Percentiles rank a stretch among this genome's conserved stretches.
Conservation (phyloP, 53 echinoderm and acorn worm species). For the Patiria pectinifera region DNA sequence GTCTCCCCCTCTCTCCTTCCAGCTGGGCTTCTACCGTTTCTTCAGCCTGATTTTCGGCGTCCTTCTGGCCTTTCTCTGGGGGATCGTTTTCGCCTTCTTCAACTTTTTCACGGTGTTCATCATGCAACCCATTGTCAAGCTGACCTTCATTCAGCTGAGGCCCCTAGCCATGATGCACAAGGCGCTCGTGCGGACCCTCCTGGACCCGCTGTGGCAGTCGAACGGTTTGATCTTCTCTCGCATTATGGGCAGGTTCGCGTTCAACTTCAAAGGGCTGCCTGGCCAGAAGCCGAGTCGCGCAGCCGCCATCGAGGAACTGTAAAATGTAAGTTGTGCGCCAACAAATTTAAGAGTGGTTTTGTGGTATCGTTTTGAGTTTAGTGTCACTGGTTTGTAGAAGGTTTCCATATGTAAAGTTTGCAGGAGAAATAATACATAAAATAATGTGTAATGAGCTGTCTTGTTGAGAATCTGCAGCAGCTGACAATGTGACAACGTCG, state of each 20-base stretch:
- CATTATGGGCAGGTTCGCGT: not conserved
- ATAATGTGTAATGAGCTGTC: too few species aligned
- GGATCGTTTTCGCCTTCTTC: constrained; percentile 23
- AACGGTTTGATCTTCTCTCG: constrained; percentile 10
- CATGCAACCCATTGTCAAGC: constrained; percentile 18
- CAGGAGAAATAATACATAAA: too few species aligned
- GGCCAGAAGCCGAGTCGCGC: not conserved
- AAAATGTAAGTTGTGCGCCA: not conserved
- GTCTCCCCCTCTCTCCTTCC: not conserved
- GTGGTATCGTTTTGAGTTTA: too few species aligned
- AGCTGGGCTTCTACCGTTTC: constrained; percentile 15
- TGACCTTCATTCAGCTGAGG: not conserved
- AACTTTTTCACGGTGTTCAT: constrained; percentile 42
- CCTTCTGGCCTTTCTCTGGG: constrained; percentile 26
- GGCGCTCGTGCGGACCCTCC: not conserved
- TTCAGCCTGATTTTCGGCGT: constrained; percentile 21
- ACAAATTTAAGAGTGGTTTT: not conserved
- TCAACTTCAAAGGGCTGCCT: constrained; percentile 7
- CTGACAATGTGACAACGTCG: too few species aligned
- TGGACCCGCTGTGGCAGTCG: constrained; percentile 35
- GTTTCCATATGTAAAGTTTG: too few species aligned
- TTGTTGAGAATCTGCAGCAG: too few species aligned
- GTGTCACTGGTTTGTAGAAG: too few species aligned
- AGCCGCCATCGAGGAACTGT: not conserved
- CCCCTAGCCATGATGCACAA: not conserved